These are phyloP conservation scores for Varecia variegata DNA, from an alignment of 2,797 vertebrate species.

Conservation along the genomic window DNA sequence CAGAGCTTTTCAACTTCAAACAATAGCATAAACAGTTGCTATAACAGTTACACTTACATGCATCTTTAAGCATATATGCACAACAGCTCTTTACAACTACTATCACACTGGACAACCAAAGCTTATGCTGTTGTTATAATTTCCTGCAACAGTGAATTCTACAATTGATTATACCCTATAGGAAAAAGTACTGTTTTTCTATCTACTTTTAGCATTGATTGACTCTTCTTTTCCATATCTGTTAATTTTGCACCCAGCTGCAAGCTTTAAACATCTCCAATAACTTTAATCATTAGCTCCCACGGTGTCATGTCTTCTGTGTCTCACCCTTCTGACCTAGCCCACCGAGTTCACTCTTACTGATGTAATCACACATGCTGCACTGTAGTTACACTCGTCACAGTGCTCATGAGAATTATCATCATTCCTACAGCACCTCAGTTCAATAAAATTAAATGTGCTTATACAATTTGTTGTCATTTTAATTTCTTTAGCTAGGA, in stretches of 20 bases:
- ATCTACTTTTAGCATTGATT: conserved; percentile 43
- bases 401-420: conserved; percentile 69
- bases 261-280: conserved; percentile 18
- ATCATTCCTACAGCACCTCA: conserved; percentile 57
- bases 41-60: conserved; percentile 36
- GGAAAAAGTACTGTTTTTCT: not conserved
- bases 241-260: conserved; percentile 15
- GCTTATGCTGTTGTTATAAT: not conserved
- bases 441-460: conserved; percentile 49
- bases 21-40: conserved; percentile 56
- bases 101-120: conserved; percentile 34
- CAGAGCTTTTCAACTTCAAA: conserved; percentile 58
- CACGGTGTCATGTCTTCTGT: not conserved
- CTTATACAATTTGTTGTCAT: conserved; percentile 47
- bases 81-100: conserved; percentile 36
- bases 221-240: not conserved
- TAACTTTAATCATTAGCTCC: conserved; percentile 18
- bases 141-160: conserved; percentile 23
- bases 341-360: conserved; percentile 44
- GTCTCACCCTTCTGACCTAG: conserved; percentile 46
- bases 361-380: conserved; percentile 68
- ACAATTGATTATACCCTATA: conserved; percentile 14
- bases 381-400: conserved; percentile 61
- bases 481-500: conserved; percentile 54
- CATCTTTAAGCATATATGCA: conserved; percentile 49